Percentiles rank a stretch among this genome's conserved stretches.
Evolutionary conservation across 2,113 vertebrate species (phyloP).

Genomic region (Neoarius graeffei): DNA sequence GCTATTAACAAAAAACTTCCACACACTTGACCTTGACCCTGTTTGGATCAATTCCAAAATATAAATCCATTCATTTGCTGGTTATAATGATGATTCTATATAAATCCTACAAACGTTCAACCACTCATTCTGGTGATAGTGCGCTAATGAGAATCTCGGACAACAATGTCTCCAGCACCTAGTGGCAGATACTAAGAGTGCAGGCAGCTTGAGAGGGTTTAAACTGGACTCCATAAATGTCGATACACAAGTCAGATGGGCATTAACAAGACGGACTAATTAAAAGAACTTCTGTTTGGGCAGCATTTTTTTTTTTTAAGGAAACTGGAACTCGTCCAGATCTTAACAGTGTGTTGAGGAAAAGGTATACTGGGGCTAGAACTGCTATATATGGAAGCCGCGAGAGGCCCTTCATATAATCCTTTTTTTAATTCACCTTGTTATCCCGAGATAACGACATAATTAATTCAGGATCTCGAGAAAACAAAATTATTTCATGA

Average conservation of each 20-base stretch:
- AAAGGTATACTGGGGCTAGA: background rate
- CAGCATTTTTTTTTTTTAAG: background rate
- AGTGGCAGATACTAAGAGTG: background rate
- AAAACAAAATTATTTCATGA: too few species aligned
- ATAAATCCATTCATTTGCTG: background rate
- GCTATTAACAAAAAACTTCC: background rate
- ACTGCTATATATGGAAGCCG: too few species aligned
- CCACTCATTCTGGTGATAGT: background rate
- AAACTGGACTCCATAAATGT: background rate
- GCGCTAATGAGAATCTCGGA: background rate
- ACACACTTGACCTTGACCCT: background rate
- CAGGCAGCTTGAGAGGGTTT: background rate
- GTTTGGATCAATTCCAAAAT: background rate
- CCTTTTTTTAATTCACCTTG: too few species aligned
- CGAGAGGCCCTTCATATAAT: too few species aligned
- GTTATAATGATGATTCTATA: background rate
- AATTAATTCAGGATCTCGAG: too few species aligned
- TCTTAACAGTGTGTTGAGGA: background rate
- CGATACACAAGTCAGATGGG: background rate
- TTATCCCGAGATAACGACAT: too few species aligned
- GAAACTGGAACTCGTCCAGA: background rate
- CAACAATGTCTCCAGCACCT: background rate
- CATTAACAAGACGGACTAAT: background rate
- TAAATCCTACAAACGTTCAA: background rate
- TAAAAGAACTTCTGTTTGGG: background rate